Base-by-base conservation (phyloP, 2,797 vertebrate genomes). In the Betta splendens region DNA sequence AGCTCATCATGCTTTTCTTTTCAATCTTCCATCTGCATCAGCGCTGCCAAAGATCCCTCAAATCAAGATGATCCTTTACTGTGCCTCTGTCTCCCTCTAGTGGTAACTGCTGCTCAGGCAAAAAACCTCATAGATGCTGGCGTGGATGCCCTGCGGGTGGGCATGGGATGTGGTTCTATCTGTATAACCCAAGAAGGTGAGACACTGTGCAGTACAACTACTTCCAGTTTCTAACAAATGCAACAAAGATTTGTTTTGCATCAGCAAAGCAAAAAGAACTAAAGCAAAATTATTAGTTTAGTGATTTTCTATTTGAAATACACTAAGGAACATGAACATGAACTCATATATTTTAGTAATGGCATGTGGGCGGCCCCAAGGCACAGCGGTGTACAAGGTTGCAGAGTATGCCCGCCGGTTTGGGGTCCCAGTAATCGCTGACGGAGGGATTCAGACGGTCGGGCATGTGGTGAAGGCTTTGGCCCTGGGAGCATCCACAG, bases 141-240 rank as follows among this genome's bases (percentile, higher is more conserved):
- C 2, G 95, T 94, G 72, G 96, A 97, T 9, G 95, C 94, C 2
- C 83, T 98, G 16, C 90, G 95, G 11, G 96, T 98, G 53, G 96
- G 96, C 12, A 97, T 98, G 96, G 96, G 95, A 10, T 95, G 95
- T 8, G 96, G 96, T 21, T 98, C 95, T 17, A 98, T 98, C 79
- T 97, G 96, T 63, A 97, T 97, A 84, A 97, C 96, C 5, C 96
- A 97, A 69, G 96, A 98, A 94, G 96, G 96, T 97, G 82, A 1
- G 40, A 48, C 20, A 2, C 23, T 28, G 9, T 15, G 13, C 21
- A 39, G 7, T 5, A 5, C 12, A 45, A 26, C 11, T 25, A 1
- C 11, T 21, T 13, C 10, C 21, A 13, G 3, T 25, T 35, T 31
- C 9, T 17, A 36, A 17, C 8, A 36, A 9, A 7, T 3, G n/a